phyloP scores from a whole-genome alignment of 2,797 vertebrate species.

The Apogon talboti region DNA sequence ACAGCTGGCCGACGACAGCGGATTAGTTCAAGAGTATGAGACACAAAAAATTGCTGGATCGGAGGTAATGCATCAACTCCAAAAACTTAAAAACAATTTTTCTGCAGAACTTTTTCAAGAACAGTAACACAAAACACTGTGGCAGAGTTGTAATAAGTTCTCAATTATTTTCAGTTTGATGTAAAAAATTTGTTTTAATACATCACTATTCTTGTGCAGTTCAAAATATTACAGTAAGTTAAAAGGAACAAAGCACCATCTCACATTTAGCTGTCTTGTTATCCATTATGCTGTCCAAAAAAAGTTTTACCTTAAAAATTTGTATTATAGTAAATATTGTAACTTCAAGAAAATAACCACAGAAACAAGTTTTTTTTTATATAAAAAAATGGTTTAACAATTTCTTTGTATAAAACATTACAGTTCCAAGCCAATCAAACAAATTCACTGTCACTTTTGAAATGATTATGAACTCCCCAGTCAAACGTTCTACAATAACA shows the following conservation, averaged over 20 bases:
- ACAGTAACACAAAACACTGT: conserved; percentile 48
- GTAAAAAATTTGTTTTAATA: conserved; percentile 57
- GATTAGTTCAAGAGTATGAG: conserved; percentile 20
- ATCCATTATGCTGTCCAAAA: conserved; percentile 44
- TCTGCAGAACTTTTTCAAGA: background rate
- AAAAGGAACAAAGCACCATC: conserved; percentile 60
- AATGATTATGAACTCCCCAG: conserved; percentile 78
- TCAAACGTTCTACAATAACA: conserved; percentile 88
- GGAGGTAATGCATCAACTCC: no score
- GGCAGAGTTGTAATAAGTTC: conserved; percentile 42
- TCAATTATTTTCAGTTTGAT: conserved; percentile 43
- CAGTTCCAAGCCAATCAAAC: conserved; percentile 90
- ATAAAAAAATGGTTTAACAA: conserved; percentile 94
- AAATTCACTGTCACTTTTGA: conserved; percentile 86
- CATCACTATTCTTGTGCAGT: conserved; percentile 61
- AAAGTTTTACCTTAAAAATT: conserved; percentile 53
- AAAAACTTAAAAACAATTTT: no score
- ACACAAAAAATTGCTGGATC: background rate
- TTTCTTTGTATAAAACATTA: conserved; percentile 95
- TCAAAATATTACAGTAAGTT: conserved; percentile 65
- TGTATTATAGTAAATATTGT: conserved; percentile 66
- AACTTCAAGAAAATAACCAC: conserved; percentile 79
- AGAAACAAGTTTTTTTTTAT: conserved; percentile 80
- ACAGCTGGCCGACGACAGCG: conserved; percentile 18
- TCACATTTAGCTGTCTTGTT: conserved; percentile 52